Conservation (phyloP, 2,113 vertebrate genomes). For the Pseudorectes ferrugineus region DNA sequence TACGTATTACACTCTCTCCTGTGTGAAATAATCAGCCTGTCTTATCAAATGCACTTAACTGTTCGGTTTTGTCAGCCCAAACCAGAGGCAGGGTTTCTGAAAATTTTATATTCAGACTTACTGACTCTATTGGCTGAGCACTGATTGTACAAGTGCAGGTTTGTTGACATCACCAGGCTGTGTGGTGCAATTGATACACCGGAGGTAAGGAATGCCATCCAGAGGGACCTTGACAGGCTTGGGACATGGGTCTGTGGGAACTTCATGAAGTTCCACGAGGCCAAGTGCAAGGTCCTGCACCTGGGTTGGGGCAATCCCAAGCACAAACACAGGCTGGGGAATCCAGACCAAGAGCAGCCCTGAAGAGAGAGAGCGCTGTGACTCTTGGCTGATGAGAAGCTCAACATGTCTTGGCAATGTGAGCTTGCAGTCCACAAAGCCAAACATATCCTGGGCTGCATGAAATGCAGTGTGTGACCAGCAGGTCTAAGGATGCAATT, state of each 20-base stretch:
- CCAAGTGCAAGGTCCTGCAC: neutral
- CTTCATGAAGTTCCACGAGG: neutral
- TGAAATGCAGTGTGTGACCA: neutral
- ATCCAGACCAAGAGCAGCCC: neutral
- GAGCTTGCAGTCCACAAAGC: neutral
- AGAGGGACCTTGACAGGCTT: neutral
- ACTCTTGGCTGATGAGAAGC: neutral
- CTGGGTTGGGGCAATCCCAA: neutral
- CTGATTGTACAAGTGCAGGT: neutral
- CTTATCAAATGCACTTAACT: neutral
- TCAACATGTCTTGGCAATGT: neutral
- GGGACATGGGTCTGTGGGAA: neutral
- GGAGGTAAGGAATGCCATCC: neutral
- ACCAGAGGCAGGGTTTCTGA: neutral
- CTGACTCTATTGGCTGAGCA: neutral
- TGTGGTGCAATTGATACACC: neutral
- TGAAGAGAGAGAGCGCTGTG: fast-evolving
- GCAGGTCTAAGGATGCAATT: neutral
- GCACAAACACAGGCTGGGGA: neutral
- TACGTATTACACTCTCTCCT: neutral
- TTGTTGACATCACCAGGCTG: neutral
- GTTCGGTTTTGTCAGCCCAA: neutral
- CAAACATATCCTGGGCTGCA: neutral
- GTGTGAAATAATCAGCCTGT: neutral
- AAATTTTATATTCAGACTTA: neutral